Conservation (phyloP, 2,797 vertebrate species). For the Gorsachius magnificus region DNA sequence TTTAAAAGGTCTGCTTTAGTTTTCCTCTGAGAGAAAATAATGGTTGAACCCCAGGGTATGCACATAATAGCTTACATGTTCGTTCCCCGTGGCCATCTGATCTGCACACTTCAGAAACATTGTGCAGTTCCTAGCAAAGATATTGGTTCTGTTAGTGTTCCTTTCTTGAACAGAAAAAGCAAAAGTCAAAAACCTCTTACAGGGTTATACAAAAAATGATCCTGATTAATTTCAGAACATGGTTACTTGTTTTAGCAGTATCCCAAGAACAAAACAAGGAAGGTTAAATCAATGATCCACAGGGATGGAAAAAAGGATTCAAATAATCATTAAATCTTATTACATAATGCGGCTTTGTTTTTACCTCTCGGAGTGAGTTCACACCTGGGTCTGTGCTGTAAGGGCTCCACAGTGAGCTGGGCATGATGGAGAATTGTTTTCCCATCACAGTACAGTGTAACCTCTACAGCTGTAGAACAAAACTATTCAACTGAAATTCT, state of each 20-base stretch:
- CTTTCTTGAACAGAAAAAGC: neutral
- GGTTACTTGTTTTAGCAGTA: conserved; percentile 1
- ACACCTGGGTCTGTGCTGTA: conserved; percentile 27
- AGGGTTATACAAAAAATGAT: neutral
- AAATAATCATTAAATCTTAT: conserved; percentile 65
- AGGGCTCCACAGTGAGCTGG: neutral
- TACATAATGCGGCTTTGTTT: conserved; percentile 51
- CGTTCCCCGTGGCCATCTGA: neutral
- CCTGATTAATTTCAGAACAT: neutral
- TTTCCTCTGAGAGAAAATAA: conserved; percentile 18
- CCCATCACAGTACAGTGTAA: neutral
- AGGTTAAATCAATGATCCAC: conserved; percentile 43
- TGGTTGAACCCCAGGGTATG: neutral
- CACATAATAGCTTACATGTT: neutral
- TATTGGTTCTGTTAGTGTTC: neutral
- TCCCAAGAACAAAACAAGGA: conserved; percentile 16
- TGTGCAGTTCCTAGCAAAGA: conserved; percentile 3
- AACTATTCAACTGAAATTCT: neutral
- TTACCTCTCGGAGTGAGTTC: conserved; percentile 35
- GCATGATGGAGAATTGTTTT: neutral
- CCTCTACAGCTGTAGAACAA: neutral
- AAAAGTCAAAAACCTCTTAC: neutral
- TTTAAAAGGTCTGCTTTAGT: conserved; percentile 57
- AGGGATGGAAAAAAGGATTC: conserved; percentile 53
- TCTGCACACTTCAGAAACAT: neutral